Evolutionary conservation across 2,113 vertebrate species (phyloP).

Genomic region (Urocynchramus pylzowi): DNA sequence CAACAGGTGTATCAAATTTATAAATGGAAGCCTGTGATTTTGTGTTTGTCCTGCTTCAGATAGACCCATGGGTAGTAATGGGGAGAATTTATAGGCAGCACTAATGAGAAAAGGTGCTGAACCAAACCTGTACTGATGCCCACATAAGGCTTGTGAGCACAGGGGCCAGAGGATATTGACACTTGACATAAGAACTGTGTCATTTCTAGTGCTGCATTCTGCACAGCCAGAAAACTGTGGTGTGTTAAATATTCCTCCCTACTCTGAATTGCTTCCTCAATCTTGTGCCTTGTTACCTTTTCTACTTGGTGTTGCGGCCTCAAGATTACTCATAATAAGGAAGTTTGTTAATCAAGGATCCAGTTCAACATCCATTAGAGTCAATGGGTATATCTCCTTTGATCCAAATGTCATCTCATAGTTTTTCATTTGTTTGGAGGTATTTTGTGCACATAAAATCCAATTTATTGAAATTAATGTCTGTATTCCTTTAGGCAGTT

Average conservation of each 20-base stretch:
- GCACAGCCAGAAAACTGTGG: neutral
- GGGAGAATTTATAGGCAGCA: neutral
- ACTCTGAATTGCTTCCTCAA: neutral
- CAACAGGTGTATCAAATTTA: neutral
- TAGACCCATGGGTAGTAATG: neutral
- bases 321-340: neutral
- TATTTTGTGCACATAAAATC: constrained; percentile 59
- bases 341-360: constrained; percentile 47
- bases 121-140: neutral
- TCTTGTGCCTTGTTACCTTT: neutral
- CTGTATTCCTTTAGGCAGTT: constrained; percentile 58
- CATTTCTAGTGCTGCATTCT: neutral
- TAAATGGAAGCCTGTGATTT: neutral
- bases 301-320: neutral
- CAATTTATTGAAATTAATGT: constrained; percentile 75
- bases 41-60: neutral
- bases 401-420: constrained; percentile 49
- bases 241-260: neutral
- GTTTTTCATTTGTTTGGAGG: constrained; percentile 62
- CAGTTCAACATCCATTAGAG: neutral
- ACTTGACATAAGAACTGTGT: neutral
- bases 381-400: constrained; percentile 44
- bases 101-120: neutral
- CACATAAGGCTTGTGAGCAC: neutral
- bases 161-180: neutral